Percentiles rank a stretch among this genome's conserved stretches.
Evolutionary conservation across 2,888 invertebrate genomes (phyloP).

Genomic region (Drosophila ustulata): DNA sequence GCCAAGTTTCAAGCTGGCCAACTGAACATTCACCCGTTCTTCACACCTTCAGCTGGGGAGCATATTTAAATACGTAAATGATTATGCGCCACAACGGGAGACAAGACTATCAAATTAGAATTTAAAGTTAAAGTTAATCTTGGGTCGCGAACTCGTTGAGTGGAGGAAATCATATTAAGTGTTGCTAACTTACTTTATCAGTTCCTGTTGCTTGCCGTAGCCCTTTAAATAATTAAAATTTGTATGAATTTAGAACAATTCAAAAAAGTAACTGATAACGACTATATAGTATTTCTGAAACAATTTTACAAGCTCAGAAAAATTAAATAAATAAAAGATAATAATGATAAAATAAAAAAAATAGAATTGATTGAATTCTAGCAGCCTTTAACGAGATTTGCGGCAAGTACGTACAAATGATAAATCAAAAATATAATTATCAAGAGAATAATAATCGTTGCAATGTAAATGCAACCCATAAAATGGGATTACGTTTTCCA

Average conservation of each 20-base stretch:
- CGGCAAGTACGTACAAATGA: not conserved
- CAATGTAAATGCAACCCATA: not conserved
- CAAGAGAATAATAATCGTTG: not conserved
- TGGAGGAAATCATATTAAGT: slow-evolving; percentile 1
- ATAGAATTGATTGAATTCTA: no score
- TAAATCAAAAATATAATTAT: not conserved
- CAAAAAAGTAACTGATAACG: not conserved
- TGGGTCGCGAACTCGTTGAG: slow-evolving; percentile 9
- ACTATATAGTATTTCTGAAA: no score
- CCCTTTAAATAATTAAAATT: not conserved
- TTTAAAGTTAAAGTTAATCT: not conserved
- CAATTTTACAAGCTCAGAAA: no score
- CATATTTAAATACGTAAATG: slow-evolving; percentile 3
- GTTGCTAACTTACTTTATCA: not conserved
- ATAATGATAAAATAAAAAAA: no score
- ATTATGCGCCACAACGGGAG: slow-evolving; percentile 1
- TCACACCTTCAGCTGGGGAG: slow-evolving; percentile 5
- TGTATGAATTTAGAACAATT: not conserved
- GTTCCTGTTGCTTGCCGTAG: no score
- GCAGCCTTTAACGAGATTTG: no score
- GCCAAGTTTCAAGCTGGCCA: not conserved
- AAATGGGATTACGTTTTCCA: slow-evolving; percentile 3
- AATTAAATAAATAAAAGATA: no score
- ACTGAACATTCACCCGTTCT: not conserved
- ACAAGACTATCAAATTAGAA: slow-evolving; percentile 21